Evolutionary conservation across 2,888 invertebrate species (phyloP), one percentile per base, ranked within the genome.

Genomic region (Sesia bembeciformis): DNA sequence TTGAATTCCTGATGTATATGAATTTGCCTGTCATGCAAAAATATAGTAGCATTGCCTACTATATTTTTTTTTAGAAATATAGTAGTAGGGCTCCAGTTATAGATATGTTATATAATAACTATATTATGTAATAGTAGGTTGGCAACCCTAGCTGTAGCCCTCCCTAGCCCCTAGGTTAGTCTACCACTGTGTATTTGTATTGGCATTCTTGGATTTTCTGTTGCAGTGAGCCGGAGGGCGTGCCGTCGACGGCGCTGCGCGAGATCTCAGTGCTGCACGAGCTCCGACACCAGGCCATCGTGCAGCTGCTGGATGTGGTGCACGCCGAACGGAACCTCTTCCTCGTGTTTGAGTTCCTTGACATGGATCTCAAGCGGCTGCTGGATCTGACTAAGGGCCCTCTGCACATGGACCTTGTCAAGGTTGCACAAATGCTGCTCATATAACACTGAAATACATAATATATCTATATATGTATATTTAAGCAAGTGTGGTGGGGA

Each of bases 231-330:
- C 94, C 96, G 0, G 99, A 98, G 85, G 99, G 99, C 38, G 97
- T 99, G 38, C 99, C 99, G 23, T 98, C 98, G 40, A 99, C 99
- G 39, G 98, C 99, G 4, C 94, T 99, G 60, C 91, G 99, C 56
- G 99, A 99, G 91, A 98, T 99, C 70, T 96, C 97, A 0, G 91
- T 98, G 55, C 89, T 99, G 55, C 97, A 97, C 72, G 96, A 95
- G 72, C 90, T 99, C 49, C 92, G 94, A 52, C 98, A 99, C 89
- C 94, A 95, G 0, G 96, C 95, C 64, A 95, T 99, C 59, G 97
- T 99, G 56, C 94, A 95, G 63, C 90, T 98, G 51, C 91, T 95
- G 62, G 98, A 98, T 84, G 97, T 98, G 56, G 93, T 98, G 56
- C 94, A 96, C 65, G 93, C 94, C 38, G 95, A 95, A 64, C 93